These are phyloP conservation scores for Mobula hypostoma DNA, from an alignment of 2,113 vertebrate species.

Conservation along the genomic window DNA sequence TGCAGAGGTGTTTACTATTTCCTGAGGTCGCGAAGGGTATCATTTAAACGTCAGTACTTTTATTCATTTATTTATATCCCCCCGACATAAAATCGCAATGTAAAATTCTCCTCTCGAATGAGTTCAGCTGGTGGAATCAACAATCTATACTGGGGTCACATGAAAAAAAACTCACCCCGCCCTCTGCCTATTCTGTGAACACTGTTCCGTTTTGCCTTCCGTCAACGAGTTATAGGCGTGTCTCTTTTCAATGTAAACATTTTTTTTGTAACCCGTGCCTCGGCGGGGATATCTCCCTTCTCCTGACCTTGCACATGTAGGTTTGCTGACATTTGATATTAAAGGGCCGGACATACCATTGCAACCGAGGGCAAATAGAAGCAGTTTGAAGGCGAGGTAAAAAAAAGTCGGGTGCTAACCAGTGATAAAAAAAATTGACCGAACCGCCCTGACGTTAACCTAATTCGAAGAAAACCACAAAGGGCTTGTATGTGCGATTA, in stretches of 20 bases:
- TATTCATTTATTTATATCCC: neutral
- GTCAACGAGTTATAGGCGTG: neutral
- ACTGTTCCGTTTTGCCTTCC: neutral
- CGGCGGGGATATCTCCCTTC: too few relatives aligned
- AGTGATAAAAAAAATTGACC: neutral
- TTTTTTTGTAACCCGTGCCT: neutral
- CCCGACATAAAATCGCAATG: neutral
- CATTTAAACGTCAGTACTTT: too few relatives aligned
- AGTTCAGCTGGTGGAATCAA: neutral
- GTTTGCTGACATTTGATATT: conserved; percentile 4
- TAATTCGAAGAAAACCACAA: neutral
- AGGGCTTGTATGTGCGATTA: too few relatives aligned
- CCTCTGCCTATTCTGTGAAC: neutral
- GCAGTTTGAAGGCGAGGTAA: neutral
- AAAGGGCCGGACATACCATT: neutral
- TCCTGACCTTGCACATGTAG: conserved; percentile 4
- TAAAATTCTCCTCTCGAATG: neutral
- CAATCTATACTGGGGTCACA: neutral
- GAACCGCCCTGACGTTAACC: neutral
- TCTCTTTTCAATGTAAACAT: neutral
- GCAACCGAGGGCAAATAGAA: neutral
- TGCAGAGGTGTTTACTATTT: neutral
- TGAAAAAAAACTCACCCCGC: neutral
- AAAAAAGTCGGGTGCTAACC: neutral
- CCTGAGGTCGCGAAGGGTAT: neutral